Base-by-base conservation (phyloP, 2,113 vertebrate species). In the Cryptotis parvus region DNA sequence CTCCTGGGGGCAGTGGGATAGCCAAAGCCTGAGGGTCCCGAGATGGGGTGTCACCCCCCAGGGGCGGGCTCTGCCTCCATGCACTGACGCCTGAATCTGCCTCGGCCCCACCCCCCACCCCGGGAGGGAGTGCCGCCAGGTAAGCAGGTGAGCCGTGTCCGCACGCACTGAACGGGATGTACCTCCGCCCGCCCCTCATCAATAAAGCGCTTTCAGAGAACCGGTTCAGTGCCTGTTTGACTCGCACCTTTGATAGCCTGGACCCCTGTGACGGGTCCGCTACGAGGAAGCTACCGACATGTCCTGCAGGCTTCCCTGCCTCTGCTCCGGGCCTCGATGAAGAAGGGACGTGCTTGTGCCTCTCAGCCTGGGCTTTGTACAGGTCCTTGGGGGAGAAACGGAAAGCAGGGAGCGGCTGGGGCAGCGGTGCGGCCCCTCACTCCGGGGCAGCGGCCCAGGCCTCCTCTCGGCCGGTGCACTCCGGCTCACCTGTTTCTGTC, bases 131-230 rank as follows among this genome's bases (percentile, higher is more conserved):
- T 73, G 14, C 26, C 63, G 69, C 35, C 95, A 97, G 97, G 97
- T 96, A 97, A 97, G 97, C 81, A 18, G 31, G 80, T 74, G 29
- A 15, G 90, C 87, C 86, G 66, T 49, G 9, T 85, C 69, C 94
- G 68, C 87, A 41, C 97, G 91, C 96, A 86, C 31, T 55, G 89
- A 92, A 84, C 95, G 93, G 84, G 96, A 97, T 97, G 96, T 89
- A 82, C 69, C 65, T 6, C 83, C 84, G 43, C 94, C 96, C 85
- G 33, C 93, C 89, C 66, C 66, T 72, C 77, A 94, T 95, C 96
- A 98, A 98, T 98, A 98, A 98, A 98, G 97, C 29, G 80, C 82
- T 97, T 98, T 97, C 95, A 16, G 90, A 89, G 96, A 97, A 98
- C 74, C 92, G 97, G 93, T 97, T 97, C 96, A 87, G 95, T 95